Evolutionary conservation across 2,113 vertebrate species (phyloP), one percentile per base, ranked within the genome.

Genomic region (Physeter macrocephalus): DNA sequence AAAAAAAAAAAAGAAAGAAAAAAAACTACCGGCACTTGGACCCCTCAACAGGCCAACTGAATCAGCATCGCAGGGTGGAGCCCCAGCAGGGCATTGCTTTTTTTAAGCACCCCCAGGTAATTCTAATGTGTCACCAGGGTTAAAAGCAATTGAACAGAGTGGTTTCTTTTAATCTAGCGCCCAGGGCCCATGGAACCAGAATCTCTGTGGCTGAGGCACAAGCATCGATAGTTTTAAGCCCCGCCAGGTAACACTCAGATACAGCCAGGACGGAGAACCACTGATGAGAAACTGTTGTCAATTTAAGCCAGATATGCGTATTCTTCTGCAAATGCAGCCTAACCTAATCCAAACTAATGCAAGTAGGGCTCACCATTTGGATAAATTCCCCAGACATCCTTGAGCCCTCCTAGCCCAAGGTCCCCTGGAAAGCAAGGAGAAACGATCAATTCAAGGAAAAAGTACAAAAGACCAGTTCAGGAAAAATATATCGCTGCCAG

Each of bases 381-480:
- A 7, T 27, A 59, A 91, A 6, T 64, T 36, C 7, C 46, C 31
- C 25, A 81, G 49, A 39, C 71, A 39, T 74, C 25, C 78, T 27
- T 46, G 52, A 84, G 39, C 14, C 13, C 36, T 92, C 14, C 62
- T 54, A 62, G 34, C 36, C 78, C 80, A 52, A 10, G 23, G 6
- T 0, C 18, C 49, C 88, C 52, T 67, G 49, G 25, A 94, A 92
- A 90, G 49, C n/a, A 74, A 89, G 21, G 14, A 90, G 41, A 83
- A 96, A 71, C 67, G 46, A 94, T 90, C 25, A 64, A 34, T 77
- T 93, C 89, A 91, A 90, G n/a, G 31, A 57, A 90, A 89, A 85
- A 84, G 3, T 34, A 59, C 46, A 69, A 66, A 88, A 91, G 49
- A 75, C 12, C 23, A 82, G 39, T 23, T 81, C 39, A 74, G 67